Percentiles rank a stretch among this genome's conserved stretches.
Conservation (phyloP, 2,888 invertebrate genomes). For the Phragmatobia fuliginosa region DNA sequence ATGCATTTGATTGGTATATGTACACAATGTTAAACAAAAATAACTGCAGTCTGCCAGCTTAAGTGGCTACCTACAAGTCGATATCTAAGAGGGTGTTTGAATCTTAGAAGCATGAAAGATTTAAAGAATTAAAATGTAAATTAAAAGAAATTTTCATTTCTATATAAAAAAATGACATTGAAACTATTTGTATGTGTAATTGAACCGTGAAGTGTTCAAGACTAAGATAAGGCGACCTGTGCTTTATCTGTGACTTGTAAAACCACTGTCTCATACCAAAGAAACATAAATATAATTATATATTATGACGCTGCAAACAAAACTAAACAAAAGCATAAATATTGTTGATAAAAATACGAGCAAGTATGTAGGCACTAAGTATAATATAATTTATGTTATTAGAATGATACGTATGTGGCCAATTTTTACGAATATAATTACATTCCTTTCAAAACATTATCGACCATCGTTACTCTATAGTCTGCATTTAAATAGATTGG, state of each 20-base stretch:
- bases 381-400: background rate
- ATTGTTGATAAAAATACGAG: background rate
- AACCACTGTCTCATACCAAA: background rate
- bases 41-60: background rate
- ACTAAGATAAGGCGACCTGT: background rate
- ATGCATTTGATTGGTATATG: background rate
- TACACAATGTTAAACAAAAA: background rate
- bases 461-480: background rate
- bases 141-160: background rate
- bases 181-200: background rate
- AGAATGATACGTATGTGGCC: background rate
- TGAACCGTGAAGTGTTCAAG: background rate
- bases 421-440: background rate
- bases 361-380: background rate
- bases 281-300: background rate
- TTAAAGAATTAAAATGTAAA: background rate
- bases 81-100: background rate
- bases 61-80: no score
- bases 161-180: background rate
- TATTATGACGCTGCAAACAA: background rate
- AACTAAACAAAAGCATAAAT: background rate
- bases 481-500: background rate
- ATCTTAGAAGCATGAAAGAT: background rate
- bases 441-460: background rate
- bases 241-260: background rate